Evolutionary conservation across 2,888 invertebrate genomes (phyloP), one percentile per base, ranked within the genome.

Genomic region (Cataglyphis rosenhaueri): DNA sequence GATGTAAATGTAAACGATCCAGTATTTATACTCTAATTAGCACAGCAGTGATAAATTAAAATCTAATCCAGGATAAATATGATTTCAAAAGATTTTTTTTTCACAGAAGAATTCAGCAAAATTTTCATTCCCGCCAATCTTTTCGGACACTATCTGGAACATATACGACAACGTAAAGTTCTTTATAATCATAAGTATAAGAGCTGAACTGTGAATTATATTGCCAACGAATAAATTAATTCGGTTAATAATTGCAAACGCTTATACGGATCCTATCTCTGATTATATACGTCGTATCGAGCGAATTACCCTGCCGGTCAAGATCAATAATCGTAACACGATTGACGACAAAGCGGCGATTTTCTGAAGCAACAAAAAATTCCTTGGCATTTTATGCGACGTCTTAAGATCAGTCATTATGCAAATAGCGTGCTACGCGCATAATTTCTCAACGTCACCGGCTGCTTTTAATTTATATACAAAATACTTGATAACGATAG

Each of bases 1-100:
- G 57, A 84, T 84, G 38, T 29, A 29, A 64, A 74, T 74, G 4
- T 44, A 68, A 15, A 1, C 38, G 48, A 44, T 64, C 41, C 35
- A 48, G 41, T 32, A 59, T 61, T 78, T 68, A 61, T 61, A 57
- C 59, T 82, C 74, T 61, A 75, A 84, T 86, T 32, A 74, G 15
- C 65, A 41, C 57, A 18, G 44, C 41, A 18, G 41, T 38, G 10
- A 70, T 48, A 64, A 78, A 82, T 84, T 70, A 59, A 25, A 32
- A 32, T 59, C 57, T 12, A n/a, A 18, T 38, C 10, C 2, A 29
- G 29, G 25, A 32, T 15, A n/a, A 65, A 75, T 10, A n/a, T 78
- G 78, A 68, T 59, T 78, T 2, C 57, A 62, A 29, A 81, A 75
- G 59, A 66, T 74, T 76, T 81, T 78, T 85, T 55, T 52, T 35